Evolutionary conservation across 2,888 invertebrate species (phyloP), one percentile per base, ranked within the genome.

Genomic region (Andrena flavipes): DNA sequence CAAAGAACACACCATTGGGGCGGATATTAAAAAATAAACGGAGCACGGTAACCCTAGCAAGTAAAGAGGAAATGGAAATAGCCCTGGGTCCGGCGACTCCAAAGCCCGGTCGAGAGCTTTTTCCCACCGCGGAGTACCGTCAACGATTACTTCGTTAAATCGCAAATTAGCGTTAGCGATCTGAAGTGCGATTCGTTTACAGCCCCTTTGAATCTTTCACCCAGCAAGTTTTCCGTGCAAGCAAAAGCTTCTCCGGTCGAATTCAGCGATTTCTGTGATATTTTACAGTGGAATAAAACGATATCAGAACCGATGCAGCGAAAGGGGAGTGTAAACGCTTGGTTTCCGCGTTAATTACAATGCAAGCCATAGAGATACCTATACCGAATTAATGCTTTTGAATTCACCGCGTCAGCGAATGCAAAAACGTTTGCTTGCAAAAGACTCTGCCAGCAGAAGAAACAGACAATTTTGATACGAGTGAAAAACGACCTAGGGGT

Each of bases 1-100:
- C 76, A 87, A 84, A 85, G 74, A 67, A 51, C 67, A 54, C 62
- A 26, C 26, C 56, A 78, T 73, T 71, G 63, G 73, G 30, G 23
- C 86, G 87, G 86, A 89, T 89, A 90, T 90, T 91, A 87, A 84
- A 88, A 88, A 87, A 87, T 86, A 82, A 88, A 88, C 84, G 80
- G 79, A 84, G 81, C 75, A 65, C n/a, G 33, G 8, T 6, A 42
- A 3, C 56, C 20, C 23, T 8, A 23, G 56, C 8, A 6, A 23
- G 56, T 20, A 26, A 35, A 56, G 16, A 26, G 82, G 79, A 76
- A 79, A 79, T 68, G 71, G 29, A 71, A 74, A 23, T 60, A 13
- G 48, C 35, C 51, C 0, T 20, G 33, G 26, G 30, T 7, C 13
- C 6, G 2, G 8, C 51, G 20, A 59, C 23, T 60, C 62, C 26